phyloP scores from a whole-genome alignment of 1,140 invertebrate genomes.

The Hyles euphorbiae region DNA sequence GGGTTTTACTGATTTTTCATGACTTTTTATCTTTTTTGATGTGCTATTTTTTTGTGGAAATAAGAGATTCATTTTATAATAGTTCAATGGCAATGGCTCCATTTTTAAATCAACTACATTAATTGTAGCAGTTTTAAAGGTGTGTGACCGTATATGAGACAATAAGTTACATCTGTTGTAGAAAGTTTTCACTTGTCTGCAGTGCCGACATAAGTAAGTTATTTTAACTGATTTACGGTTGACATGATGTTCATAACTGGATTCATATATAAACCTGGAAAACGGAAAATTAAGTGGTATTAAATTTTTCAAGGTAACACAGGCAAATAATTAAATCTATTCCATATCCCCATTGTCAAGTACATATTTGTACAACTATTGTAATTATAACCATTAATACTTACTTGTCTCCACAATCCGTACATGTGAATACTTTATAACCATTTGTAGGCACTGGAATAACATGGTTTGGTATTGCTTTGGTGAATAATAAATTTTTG shows the following conservation, averaged over 20 bases:
- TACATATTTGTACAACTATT: not conserved
- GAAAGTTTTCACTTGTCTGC: constrained; percentile 42
- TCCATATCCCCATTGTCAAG: too few species aligned
- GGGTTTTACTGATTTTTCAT: not conserved
- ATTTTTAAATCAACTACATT: constrained; percentile 59
- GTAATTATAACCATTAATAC: constrained; percentile 14
- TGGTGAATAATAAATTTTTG: constrained; percentile 57
- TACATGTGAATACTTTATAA: constrained; percentile 52
- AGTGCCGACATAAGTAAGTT: constrained; percentile 54
- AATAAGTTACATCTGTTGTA: constrained; percentile 65
- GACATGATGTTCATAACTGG: constrained; percentile 59
- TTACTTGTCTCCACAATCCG: constrained; percentile 68
- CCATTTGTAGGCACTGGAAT: constrained; percentile 41
- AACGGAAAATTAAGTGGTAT: constrained; percentile 13
- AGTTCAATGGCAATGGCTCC: constrained; percentile 47
- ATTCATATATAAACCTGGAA: constrained; percentile 65
- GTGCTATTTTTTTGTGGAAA: not conserved
- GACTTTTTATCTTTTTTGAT: not conserved
- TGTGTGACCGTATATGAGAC: constrained; percentile 62
- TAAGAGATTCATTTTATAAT: constrained; percentile 18
- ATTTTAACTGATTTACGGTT: constrained; percentile 63
- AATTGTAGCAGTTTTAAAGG: constrained; percentile 62
- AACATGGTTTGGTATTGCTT: constrained; percentile 48
- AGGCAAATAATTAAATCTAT: not conserved
- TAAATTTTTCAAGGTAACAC: constrained; percentile 2